Base-by-base conservation (phyloP, 2,113 vertebrate species). In the Cairina moschata region DNA sequence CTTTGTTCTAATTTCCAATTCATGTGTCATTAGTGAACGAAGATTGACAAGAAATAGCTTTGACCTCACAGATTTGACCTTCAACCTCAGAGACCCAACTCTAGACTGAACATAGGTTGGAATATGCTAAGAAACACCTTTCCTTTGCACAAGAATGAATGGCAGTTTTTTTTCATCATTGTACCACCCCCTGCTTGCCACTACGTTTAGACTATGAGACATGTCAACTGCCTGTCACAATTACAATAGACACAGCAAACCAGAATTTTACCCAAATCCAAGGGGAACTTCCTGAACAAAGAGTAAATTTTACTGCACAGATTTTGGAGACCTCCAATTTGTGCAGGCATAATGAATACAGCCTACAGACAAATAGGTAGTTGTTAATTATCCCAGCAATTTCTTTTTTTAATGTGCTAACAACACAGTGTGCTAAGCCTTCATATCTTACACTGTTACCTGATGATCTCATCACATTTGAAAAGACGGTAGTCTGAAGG, bases 241-340 rank as follows among this genome's bases (percentile, higher is more conserved):
- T 97, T 97, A 98, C 98, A 98, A 98, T 98, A 98, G 98, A 97
- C 98, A 98, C 95, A 97, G 98, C 97, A 98, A 98, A 98, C 97
- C 97, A 98, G 98, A 98, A 98, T 98, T 98, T 98, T 97, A 98
- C 97, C 97, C 97, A 98, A 98, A 98, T 98, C 98, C 97, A 97
- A 98, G 98, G 98, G 98, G 98, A 98, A 98, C 98, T 98, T 98
- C 98, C 98, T 98, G 97, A 98, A 98, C 98, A 98, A 98, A 98
- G 98, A 98, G 96, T 98, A 98, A 98, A 98, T 98, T 98, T 98
- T 98, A 97, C 98, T 98, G 98, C 98, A 98, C 98, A 98, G 98
- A 98, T 98, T 98, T 98, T 98, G 97, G 97, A 98, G 98, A 97
- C 98, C 97, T 98, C 98, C 98, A 98, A 98, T 98, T 98, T 98